Base-by-base conservation (phyloP, 1,140 invertebrate genomes). In the Aphidius gifuensis region DNA sequence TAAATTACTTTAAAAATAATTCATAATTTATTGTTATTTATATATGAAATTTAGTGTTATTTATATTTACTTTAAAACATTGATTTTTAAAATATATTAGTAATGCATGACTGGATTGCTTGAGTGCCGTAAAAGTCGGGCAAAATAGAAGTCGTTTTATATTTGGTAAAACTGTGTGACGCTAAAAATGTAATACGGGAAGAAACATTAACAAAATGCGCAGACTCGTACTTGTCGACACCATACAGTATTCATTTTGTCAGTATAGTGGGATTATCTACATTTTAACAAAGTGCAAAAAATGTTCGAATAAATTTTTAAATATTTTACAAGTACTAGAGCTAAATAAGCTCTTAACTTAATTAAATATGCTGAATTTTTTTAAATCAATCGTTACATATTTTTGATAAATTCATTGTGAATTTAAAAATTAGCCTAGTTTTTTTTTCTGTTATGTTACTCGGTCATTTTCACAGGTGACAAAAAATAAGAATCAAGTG, bases 1-100 rank as follows among this genome's bases (percentile, higher is more conserved):
- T 98, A 85, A 32, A 44, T 7, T 42, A 38, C 4, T 46, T 9
- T 46, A 9, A 53, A 39, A 63, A 39, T 50, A 49, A 45, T 50
- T 21, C 5, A n/a, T 21, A 11, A 21, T 16, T 21, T 21, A 7
- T 21, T 49, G 4, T 32, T 32, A 0, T 32, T 32, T 32, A 48
- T 2, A 49, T 7, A 49, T 49, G 4, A 6, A 49, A n/a, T 49
- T 49, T 21, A 49, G 23, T 32, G 16, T 32, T 32, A 32, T 32
- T 2, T 32, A 32, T 32, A 32, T 32, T 32, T 32, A 32, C 4
- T 32, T 32, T 32, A 4, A 32, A 32, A 32, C 23, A 32, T 32
- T 32, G 23, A 32, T 32, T 32, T 32, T 32, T 32, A 32, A 32
- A 32, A 3, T 32, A 32, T 32, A 32, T 32, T 32, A 32, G 23